Percentiles rank a stretch among this genome's conserved stretches.
These are phyloP conservation scores for Epinephelus malabaricus DNA, from an alignment of 2,797 vertebrate species.

Conservation along the genomic window DNA sequence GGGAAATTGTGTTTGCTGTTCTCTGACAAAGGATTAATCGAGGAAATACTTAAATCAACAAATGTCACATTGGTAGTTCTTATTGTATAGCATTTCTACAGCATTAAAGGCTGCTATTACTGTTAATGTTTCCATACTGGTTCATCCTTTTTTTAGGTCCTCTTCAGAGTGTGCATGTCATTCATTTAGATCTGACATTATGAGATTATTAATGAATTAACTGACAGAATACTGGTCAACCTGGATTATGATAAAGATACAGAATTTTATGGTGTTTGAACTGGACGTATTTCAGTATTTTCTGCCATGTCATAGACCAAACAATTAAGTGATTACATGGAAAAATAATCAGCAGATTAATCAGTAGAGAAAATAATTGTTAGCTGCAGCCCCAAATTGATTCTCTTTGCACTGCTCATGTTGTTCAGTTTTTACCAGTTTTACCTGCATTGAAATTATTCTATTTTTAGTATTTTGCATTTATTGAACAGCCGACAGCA, in stretches of 20 bases:
- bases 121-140: neutral
- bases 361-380: neutral
- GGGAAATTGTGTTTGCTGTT: too few species aligned
- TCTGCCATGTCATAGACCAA: neutral
- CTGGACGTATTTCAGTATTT: neutral
- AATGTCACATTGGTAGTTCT: too few species aligned
- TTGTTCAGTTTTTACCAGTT: neutral
- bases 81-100: neutral
- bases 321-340: neutral
- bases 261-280: neutral
- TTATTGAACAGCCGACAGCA: neutral
- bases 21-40: neutral
- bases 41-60: neutral
- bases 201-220: neutral
- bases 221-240: too few species aligned
- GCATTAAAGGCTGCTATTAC: neutral
- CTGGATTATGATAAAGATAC: too few species aligned
- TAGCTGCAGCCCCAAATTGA: neutral
- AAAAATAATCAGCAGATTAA: neutral
- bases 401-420: neutral
- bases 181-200: neutral
- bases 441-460: neutral
- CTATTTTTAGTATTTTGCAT: slow-evolving; percentile 20
- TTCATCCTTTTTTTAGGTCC: neutral
- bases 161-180: neutral